These are phyloP conservation scores for Amphilophus citrinellus DNA, from an alignment of 2,113 vertebrate genomes.

Conservation along the genomic window DNA sequence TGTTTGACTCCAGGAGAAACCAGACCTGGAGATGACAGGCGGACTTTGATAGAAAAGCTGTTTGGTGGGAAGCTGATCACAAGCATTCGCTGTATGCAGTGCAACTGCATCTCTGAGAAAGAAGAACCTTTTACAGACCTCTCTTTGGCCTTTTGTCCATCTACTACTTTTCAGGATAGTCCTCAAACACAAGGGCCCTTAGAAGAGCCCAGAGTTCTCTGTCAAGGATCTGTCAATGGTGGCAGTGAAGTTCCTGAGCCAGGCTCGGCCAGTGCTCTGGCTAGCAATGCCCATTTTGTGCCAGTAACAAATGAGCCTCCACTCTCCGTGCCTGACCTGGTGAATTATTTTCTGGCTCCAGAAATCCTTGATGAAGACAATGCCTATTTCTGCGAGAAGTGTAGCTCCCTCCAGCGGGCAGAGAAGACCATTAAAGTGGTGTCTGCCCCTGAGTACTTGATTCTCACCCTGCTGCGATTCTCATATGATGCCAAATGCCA, in stretches of 20 bases:
- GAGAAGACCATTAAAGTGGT: slow-evolving; percentile 94
- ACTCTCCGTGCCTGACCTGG: slow-evolving; percentile 91
- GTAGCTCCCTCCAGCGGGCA: slow-evolving; percentile 92
- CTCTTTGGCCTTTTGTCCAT: slow-evolving; percentile 94
- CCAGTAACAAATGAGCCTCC: slow-evolving; percentile 78
- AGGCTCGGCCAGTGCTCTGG: slow-evolving; percentile 25
- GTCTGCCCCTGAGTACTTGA: slow-evolving; percentile 95
- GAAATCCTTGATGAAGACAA: slow-evolving; percentile 97
- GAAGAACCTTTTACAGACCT: slow-evolving; percentile 97
- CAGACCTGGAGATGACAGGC: slow-evolving; percentile 54
- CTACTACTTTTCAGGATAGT: slow-evolving; percentile 61
- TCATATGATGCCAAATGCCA: slow-evolving; percentile 96
- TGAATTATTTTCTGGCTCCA: slow-evolving; percentile 96
- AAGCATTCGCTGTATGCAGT: slow-evolving; percentile 91
- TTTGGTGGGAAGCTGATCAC: slow-evolving; percentile 95
- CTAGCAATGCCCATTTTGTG: slow-evolving; percentile 36
- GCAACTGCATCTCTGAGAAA: slow-evolving; percentile 92
- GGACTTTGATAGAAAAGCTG: slow-evolving; percentile 92
- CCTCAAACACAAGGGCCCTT: slow-evolving; percentile 54
- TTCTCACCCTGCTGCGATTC: slow-evolving; percentile 96
- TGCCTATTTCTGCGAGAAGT: slow-evolving; percentile 96
- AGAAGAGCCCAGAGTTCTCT: slow-evolving; percentile 60
- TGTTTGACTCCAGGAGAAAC: slow-evolving; percentile 28
- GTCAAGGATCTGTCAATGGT: slow-evolving; percentile 81
- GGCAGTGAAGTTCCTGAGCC: slow-evolving; percentile 74